A percentile compares a stretch with the other conserved stretches of the same genome.
phyloP scores from a whole-genome alignment of 2,113 vertebrate species.

The Plecotus auritus region DNA sequence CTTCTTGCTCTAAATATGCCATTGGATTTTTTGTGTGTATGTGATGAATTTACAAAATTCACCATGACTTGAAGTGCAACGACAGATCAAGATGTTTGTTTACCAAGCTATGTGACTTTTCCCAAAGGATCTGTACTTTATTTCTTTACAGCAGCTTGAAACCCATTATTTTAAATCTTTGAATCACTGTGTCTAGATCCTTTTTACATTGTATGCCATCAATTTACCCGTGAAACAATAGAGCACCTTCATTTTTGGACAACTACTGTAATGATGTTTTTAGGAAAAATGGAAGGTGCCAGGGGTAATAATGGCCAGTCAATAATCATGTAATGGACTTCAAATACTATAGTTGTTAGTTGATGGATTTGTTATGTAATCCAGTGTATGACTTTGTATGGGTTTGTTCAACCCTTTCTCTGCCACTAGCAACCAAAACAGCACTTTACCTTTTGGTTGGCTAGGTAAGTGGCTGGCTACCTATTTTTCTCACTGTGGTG shows the following conservation, averaged over 20 bases:
- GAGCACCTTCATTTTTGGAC: conserved; percentile 79
- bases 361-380: conserved; percentile 68
- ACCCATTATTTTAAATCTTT: conserved; percentile 71
- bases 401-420: conserved; percentile 74
- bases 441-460: conserved; percentile 79
- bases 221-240: conserved; percentile 72
- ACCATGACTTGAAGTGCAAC: conserved; percentile 86
- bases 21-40: conserved; percentile 82
- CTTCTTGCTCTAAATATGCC: conserved; percentile 81
- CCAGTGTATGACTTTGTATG: conserved; percentile 55
- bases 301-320: conserved; percentile 78
- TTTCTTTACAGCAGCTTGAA: conserved; percentile 74
- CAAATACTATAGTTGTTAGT: conserved; percentile 68
- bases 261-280: conserved; percentile 79
- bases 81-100: conserved; percentile 83
- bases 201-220: conserved; percentile 77
- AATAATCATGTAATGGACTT: conserved; percentile 73
- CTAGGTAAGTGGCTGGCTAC: conserved; percentile 76
- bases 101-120: conserved; percentile 80
- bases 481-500: conserved; percentile 79
- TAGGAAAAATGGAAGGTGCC: conserved; percentile 73
- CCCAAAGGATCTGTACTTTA: conserved; percentile 76
- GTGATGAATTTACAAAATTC: conserved; percentile 84
- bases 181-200: conserved; percentile 72
- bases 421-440: conserved; percentile 77